Base-by-base conservation (phyloP, 2,797 vertebrate genomes). In the Caiman crocodilus region DNA sequence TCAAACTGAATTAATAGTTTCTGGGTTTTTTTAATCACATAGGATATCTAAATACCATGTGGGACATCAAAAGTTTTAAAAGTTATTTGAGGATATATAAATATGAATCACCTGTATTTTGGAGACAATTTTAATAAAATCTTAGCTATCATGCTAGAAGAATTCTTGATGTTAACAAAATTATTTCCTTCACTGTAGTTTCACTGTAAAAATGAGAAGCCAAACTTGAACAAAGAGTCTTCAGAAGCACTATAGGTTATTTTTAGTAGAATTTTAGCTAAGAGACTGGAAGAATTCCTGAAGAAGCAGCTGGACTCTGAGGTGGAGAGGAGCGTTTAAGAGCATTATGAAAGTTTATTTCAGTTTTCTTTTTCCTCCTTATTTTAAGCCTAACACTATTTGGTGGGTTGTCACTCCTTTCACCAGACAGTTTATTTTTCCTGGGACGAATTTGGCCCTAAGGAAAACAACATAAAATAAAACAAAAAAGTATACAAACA, bases 41-140 rank as follows among this genome's bases (percentile, higher is more conserved):
- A 95, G 93, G 91, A 71, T 95, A 95, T 82, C 86, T 93, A 96
- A 96, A 92, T 89, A 79, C 2, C 1, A 87, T 0, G 0, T 93
- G 96, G 92, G 94, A 96, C 96, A 96, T 94, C 28, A 28, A 92
- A 94, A 85, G 92, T 93, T 94, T 95, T 95, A 90, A 88, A 93
- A 90, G 91, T 77, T 92, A 90, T 87, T 95, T 94, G 60, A 92
- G 90, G 91, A 81, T 94, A 95, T 93, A 94, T 93, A 96, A 97
- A 94, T 79, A 7, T 50, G 94, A 85, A n/a, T 67, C 61, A 64
- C 15, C 21, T 28, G 32, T 28, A 18, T 84, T 91, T 95, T 88
- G 90, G 93, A 96, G 91, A 92, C 69, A 86, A 57, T 88, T 91
- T 85, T 93, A 95, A 91, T 90, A 89, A 91, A 95, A 97, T 87